phyloP scores from a whole-genome alignment of 2,113 vertebrate genomes.

The Hystrix cristata region DNA sequence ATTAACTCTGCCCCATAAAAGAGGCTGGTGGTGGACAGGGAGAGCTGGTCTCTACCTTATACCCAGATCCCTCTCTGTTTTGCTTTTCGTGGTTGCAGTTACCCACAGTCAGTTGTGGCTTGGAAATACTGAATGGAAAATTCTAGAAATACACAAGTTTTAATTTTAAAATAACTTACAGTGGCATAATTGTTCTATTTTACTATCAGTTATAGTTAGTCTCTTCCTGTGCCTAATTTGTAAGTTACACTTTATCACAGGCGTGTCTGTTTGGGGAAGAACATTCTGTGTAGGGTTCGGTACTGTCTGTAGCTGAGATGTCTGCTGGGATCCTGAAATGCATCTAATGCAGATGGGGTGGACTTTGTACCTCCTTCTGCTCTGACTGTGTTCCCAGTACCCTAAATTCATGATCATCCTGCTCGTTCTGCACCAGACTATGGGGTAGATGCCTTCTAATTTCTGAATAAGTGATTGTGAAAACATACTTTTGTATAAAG shows the following conservation, averaged over 20 bases:
- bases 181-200: background rate
- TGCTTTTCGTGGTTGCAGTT: background rate
- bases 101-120: background rate
- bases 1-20: rapidly evolving
- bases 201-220: background rate
- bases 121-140: conserved; percentile 1
- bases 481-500: background rate
- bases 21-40: rapidly evolving
- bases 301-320: background rate
- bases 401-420: background rate
- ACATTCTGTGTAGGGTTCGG: background rate
- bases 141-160: background rate
- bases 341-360: no score
- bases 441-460: background rate
- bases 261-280: background rate
- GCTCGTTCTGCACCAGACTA: background rate
- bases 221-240: background rate
- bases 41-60: background rate
- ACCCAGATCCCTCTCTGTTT: background rate
- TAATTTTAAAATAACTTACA: background rate
- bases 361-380: no score
- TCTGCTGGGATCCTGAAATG: background rate
- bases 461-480: background rate
- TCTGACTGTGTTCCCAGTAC: background rate
- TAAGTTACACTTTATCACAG: background rate